Percentiles rank a stretch among this genome's conserved stretches.
Evolutionary conservation across 2,797 vertebrate species (phyloP).

Genomic region (Artibeus lituratus): DNA sequence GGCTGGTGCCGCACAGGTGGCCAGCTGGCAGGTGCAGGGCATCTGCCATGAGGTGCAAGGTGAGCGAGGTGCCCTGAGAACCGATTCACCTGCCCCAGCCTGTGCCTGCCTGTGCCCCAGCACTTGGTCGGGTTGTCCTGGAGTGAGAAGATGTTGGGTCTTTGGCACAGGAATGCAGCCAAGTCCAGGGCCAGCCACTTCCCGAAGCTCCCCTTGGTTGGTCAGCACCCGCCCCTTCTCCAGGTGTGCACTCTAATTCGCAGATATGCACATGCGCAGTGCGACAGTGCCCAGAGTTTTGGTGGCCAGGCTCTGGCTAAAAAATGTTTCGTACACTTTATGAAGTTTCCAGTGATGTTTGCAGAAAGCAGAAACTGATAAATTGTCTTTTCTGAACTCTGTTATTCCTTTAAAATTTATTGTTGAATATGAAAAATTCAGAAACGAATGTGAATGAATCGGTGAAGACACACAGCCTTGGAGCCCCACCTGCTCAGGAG

Average conservation of each 20-base stretch:
- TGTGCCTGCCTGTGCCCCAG: neutral
- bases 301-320: neutral
- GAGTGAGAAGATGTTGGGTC: neutral
- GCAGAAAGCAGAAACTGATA: neutral
- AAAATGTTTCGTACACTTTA: neutral
- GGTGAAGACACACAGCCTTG: neutral
- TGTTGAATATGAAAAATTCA: neutral
- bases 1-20: neutral
- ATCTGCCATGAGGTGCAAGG: neutral
- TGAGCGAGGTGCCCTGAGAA: neutral
- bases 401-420: neutral
- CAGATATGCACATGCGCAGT: rapidly evolving
- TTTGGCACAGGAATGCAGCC: neutral
- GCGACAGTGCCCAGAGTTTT: neutral
- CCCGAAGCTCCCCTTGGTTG: neutral
- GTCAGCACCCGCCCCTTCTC: neutral
- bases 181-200: neutral
- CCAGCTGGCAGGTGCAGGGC: neutral
- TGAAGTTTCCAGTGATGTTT: neutral
- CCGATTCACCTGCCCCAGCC: rapidly evolving
- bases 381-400: constrained; percentile 18
- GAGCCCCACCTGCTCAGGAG: neutral
- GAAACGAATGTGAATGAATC: neutral
- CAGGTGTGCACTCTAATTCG: neutral
- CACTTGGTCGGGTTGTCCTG: neutral